Evolutionary conservation across 2,888 invertebrate species (phyloP).

Genomic region (Amaurobius ferox): DNA sequence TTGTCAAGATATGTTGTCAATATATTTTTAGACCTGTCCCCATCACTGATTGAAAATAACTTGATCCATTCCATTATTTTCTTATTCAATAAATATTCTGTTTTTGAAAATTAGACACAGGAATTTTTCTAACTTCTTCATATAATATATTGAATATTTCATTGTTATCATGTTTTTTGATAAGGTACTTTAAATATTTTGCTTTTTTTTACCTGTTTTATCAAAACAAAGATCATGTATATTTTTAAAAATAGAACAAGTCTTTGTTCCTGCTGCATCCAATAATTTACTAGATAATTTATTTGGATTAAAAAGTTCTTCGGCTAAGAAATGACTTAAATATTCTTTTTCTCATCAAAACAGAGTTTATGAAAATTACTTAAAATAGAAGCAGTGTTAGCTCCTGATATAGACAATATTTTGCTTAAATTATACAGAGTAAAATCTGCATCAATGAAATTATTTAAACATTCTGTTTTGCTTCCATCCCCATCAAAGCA

Average conservation of each 20-base stretch:
- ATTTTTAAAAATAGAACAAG: slow-evolving; percentile 10
- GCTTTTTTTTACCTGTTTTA: neutral
- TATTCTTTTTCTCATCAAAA: slow-evolving; percentile 4
- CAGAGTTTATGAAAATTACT: slow-evolving; percentile 12
- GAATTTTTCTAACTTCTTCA: slow-evolving; percentile 11
- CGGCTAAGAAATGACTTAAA: neutral
- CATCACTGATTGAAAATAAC: neutral
- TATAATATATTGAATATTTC: slow-evolving; percentile 15
- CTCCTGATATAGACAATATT: slow-evolving; percentile 10
- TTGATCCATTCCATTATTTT: slow-evolving; percentile 16
- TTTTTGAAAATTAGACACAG: neutral
- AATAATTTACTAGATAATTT: slow-evolving; percentile 24
- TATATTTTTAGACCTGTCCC: neutral
- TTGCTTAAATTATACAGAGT: neutral
- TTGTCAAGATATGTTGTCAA: no score
- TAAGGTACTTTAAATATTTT: slow-evolving; percentile 16
- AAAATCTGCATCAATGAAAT: neutral
- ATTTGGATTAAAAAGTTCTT: neutral
- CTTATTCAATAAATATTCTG: slow-evolving; percentile 20
- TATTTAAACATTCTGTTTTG: neutral
- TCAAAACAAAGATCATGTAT: slow-evolving; percentile 4
- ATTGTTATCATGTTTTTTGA: slow-evolving; percentile 17
- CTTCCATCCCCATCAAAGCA: slow-evolving; percentile 5
- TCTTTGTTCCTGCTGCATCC: slow-evolving; percentile 6
- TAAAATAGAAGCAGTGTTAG: slow-evolving; percentile 22